Conservation (phyloP, 2,888 invertebrate species). For the Suillia variegata region DNA sequence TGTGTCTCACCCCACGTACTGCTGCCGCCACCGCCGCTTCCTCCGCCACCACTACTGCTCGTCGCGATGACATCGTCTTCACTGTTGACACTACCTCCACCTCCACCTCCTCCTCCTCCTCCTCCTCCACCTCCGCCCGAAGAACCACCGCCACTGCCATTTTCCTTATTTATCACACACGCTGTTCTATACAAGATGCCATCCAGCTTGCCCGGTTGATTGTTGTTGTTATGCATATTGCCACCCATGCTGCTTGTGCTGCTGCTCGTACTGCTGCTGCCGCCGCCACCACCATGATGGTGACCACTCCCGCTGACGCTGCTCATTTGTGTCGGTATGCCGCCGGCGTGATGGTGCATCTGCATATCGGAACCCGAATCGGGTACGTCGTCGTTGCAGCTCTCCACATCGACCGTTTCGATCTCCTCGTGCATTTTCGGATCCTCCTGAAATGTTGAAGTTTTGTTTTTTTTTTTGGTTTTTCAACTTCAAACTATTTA, state of each 20-base stretch:
- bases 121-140: constrained; percentile 32
- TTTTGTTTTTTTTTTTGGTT: constrained; percentile 26
- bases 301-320: constrained; percentile 26
- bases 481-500: too few species aligned
- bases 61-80: constrained; percentile 54
- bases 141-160: constrained; percentile 32
- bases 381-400: constrained; percentile 61
- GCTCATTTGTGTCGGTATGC: constrained; percentile 4
- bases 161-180: constrained; percentile 57
- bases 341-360: constrained; percentile 24
- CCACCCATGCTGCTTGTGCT: constrained; percentile 28
- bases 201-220: constrained; percentile 55
- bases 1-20: constrained; percentile 23
- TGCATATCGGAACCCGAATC: constrained; percentile 57
- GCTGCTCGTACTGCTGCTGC: constrained; percentile 30
- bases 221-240: constrained; percentile 51
- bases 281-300: constrained; percentile 20
- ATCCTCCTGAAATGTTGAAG: constrained; percentile 41
- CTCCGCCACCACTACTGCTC: constrained; percentile 26
- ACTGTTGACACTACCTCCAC: constrained; percentile 25
- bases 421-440: constrained; percentile 65
- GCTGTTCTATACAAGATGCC: constrained; percentile 59
- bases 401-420: constrained; percentile 73
- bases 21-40: constrained; percentile 22
- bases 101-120: constrained; percentile 18